Evolutionary conservation across 2,113 vertebrate species (phyloP).

Genomic region (Glaucidium brasilianum): DNA sequence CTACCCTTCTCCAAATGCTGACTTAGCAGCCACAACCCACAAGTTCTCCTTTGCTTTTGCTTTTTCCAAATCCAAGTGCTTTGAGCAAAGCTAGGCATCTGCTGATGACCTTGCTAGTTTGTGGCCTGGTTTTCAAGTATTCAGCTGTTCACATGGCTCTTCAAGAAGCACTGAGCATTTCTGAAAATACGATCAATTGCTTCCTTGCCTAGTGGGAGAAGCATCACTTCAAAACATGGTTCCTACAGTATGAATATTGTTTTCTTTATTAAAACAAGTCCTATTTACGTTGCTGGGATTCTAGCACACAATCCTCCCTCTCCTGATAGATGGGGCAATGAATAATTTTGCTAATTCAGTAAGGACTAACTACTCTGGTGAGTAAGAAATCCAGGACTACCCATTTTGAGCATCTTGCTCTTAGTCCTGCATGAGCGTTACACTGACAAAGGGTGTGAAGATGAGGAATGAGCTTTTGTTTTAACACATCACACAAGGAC

Average conservation of each 20-base stretch:
- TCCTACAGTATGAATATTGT: not conserved
- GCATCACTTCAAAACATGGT: not conserved
- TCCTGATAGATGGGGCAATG: not conserved
- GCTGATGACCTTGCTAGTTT: not conserved
- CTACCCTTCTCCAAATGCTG: conserved; percentile 6
- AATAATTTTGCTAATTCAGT: not conserved
- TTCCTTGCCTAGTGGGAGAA: not conserved
- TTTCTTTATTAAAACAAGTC: not conserved
- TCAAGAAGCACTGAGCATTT: not conserved
- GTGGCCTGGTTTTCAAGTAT: not conserved
- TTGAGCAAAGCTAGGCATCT: not conserved
- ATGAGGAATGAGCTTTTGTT: not conserved
- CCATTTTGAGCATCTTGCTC: not conserved
- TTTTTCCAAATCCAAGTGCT: not conserved
- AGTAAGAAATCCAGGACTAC: not conserved
- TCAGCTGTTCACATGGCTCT: not conserved
- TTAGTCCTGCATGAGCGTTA: not conserved
- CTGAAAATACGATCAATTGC: not conserved
- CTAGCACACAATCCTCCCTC: not conserved
- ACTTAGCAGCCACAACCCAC: not conserved
- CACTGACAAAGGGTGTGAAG: not conserved
- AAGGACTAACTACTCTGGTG: not conserved
- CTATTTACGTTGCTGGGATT: not conserved
- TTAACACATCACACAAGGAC: not conserved
- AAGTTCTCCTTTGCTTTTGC: conserved; percentile 1